phyloP scores from a whole-genome alignment of 2,888 invertebrate genomes.

The Drosophila aldrichi region DNA sequence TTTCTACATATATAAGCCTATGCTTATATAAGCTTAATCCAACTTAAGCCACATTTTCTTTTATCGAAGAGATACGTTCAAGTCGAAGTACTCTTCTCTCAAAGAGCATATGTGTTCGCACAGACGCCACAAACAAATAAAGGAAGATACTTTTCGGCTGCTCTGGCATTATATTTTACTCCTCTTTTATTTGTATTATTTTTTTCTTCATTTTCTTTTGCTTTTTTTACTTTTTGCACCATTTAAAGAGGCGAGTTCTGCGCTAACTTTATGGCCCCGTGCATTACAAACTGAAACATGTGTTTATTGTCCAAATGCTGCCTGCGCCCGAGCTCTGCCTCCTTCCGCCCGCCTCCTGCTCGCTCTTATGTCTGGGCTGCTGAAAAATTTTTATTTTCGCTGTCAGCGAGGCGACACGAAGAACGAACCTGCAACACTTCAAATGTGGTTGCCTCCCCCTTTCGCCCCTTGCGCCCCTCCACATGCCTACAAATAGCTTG shows the following conservation, averaged over 20 bases:
- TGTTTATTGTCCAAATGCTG: conserved; percentile 74
- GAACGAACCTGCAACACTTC: conserved; percentile 71
- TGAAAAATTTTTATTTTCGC: conserved; percentile 64
- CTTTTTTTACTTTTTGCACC: conserved; percentile 45
- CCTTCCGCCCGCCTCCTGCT: neutral
- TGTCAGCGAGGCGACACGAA: conserved; percentile 71
- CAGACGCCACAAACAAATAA: conserved; percentile 31
- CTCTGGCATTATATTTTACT: conserved; percentile 52
- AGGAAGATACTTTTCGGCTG: conserved; percentile 69
- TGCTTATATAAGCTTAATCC: too few species aligned
- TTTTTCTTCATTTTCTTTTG: neutral
- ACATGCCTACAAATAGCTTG: conserved; percentile 23
- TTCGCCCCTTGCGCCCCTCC: neutral
- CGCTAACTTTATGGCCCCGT: conserved; percentile 70
- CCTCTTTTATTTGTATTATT: conserved; percentile 34
- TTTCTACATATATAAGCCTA: too few species aligned
- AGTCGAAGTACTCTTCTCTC: conserved; percentile 7
- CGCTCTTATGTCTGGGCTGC: conserved; percentile 39
- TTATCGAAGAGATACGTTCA: too few species aligned
- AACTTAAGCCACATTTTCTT: too few species aligned
- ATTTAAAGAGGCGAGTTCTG: conserved; percentile 43
- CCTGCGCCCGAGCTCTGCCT: neutral
- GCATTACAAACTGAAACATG: conserved; percentile 81
- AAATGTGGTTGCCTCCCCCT: conserved; percentile 38
- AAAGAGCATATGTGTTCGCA: conserved; percentile 62